These are phyloP conservation scores for Osmerus eperlanus DNA, from an alignment of 2,113 vertebrate genomes.

Conservation along the genomic window DNA sequence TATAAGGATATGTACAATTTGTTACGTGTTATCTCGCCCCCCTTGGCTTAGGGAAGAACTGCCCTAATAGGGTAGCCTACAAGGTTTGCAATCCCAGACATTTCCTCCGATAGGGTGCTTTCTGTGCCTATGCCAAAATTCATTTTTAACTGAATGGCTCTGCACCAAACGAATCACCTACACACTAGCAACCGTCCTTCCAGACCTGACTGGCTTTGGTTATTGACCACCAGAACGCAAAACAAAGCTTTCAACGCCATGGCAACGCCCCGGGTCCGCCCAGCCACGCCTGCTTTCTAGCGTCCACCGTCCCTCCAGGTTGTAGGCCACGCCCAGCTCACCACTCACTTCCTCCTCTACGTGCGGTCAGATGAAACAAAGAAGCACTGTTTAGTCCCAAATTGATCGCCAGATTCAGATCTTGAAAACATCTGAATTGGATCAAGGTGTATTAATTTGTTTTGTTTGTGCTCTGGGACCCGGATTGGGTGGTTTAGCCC, in stretches of 20 bases:
- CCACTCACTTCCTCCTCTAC: neutral
- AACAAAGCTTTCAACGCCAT: slow-evolving; percentile 75
- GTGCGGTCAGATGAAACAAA: neutral
- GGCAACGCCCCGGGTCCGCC: neutral
- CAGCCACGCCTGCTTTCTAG: neutral
- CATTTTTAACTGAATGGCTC: slow-evolving; percentile 67
- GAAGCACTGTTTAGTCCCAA: neutral
- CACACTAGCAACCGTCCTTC: slow-evolving; percentile 63
- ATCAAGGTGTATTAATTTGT: slow-evolving; percentile 6
- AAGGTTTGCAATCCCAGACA: slow-evolving; percentile 90
- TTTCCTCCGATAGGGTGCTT: slow-evolving; percentile 73
- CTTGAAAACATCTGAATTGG: slow-evolving; percentile 17
- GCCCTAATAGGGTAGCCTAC: slow-evolving; percentile 96
- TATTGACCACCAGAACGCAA: slow-evolving; percentile 64
- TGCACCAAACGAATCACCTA: slow-evolving; percentile 79
- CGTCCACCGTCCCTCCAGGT: neutral
- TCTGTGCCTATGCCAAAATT: slow-evolving; percentile 65
- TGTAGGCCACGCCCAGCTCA: no score
- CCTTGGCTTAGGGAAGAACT: slow-evolving; percentile 96
- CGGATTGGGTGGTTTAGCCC: neutral
- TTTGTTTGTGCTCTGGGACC: neutral
- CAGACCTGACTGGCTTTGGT: slow-evolving; percentile 73
- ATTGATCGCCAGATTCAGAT: slow-evolving; percentile 3
- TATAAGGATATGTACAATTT: slow-evolving; percentile 99
- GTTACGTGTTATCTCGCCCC: slow-evolving; percentile 93